These are phyloP conservation scores for Etheostoma perlongum DNA, from an alignment of 2,797 vertebrate genomes.

Conservation along the genomic window DNA sequence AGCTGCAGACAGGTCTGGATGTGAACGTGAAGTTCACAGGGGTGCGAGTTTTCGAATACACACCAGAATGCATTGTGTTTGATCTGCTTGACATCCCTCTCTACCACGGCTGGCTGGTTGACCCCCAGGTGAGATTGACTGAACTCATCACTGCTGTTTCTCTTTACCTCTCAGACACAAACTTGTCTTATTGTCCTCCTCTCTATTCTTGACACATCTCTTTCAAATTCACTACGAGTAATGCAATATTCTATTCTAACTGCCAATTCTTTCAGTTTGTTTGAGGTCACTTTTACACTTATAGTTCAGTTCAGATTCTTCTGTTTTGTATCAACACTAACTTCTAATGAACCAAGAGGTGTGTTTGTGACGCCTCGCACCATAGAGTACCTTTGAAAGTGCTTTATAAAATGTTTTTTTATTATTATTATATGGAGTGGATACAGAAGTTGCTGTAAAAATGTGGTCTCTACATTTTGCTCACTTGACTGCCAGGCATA, in stretches of 20 bases:
- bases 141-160: conserved; percentile 10
- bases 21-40: conserved; percentile 99
- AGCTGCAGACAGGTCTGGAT: conserved; percentile 97
- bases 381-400: too few species aligned
- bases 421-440: too few species aligned
- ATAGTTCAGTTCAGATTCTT: neutral
- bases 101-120: conserved; percentile 98
- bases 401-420: too few species aligned
- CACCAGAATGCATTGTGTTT: conserved; percentile 98
- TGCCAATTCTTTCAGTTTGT: neutral
- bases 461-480: neutral
- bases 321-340: neutral
- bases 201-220: neutral
- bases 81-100: conserved; percentile 98
- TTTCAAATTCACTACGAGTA: neutral
- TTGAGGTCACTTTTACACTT: neutral
- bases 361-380: neutral
- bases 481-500: neutral
- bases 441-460: neutral
- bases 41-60: conserved; percentile 97
- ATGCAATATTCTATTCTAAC: conserved; percentile 3
- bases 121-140: conserved; percentile 91
- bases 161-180: neutral
- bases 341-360: neutral
- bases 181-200: neutral